Conservation (phyloP, 2,797 vertebrate species). For the Tragelaphus eurycerus region DNA sequence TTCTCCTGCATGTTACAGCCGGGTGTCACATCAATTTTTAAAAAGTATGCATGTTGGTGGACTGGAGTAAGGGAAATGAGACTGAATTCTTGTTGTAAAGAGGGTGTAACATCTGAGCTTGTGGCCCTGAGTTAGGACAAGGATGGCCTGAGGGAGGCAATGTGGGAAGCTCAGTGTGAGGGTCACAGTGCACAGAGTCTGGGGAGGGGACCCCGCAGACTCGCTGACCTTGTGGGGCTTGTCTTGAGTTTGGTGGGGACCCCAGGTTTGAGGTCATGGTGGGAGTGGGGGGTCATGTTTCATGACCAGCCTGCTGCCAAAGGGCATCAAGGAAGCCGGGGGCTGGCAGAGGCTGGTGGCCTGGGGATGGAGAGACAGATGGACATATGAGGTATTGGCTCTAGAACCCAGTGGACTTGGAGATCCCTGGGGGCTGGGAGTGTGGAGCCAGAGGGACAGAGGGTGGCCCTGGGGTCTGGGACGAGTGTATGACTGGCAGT, state of each 20-base stretch:
- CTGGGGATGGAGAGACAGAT: neutral
- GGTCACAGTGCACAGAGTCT: neutral
- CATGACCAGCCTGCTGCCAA: neutral
- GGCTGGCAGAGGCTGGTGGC: fast-evolving
- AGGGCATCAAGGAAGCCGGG: fast-evolving
- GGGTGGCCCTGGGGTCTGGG: neutral
- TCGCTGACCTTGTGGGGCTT: neutral
- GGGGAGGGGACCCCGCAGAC: neutral
- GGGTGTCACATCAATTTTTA: fast-evolving
- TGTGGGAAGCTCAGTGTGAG: neutral
- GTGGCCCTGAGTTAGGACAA: neutral
- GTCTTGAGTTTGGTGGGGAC: neutral
- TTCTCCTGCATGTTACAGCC: neutral
- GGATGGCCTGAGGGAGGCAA: fast-evolving
- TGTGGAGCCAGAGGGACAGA: no score
- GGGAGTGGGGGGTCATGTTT: neutral
- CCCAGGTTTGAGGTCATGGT: fast-evolving
- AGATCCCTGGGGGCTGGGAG: fast-evolving
- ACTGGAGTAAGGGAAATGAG: no score
- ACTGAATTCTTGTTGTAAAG: fast-evolving
- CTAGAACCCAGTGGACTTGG: neutral
- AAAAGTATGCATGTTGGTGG: fast-evolving
- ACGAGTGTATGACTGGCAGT: fast-evolving
- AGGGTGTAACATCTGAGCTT: fast-evolving
- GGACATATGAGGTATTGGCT: neutral